Evolutionary conservation across 2,888 invertebrate species (phyloP).

Genomic region (Mythimna ferrago): DNA sequence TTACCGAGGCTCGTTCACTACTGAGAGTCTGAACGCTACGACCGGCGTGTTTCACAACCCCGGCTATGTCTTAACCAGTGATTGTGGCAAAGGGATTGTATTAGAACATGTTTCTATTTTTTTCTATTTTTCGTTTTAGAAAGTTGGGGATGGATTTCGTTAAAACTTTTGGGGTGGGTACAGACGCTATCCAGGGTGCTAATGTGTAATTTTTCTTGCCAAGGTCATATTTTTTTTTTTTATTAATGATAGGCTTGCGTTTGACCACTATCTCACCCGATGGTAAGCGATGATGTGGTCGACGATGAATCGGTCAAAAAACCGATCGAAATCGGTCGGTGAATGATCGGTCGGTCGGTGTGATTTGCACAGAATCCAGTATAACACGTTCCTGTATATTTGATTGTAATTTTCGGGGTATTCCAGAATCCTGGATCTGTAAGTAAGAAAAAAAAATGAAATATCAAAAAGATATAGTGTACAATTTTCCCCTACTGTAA

Average conservation of each 20-base stretch:
- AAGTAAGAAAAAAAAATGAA: too few relatives aligned
- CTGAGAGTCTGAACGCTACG: constrained; percentile 78
- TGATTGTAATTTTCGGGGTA: neutral
- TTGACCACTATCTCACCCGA: too few relatives aligned
- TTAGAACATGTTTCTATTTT: constrained; percentile 60
- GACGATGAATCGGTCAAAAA: too few relatives aligned
- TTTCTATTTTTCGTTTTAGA: constrained; percentile 38
- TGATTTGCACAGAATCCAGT: neutral
- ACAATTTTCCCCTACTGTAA: too few relatives aligned
- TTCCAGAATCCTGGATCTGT: neutral
- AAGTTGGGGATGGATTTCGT: constrained; percentile 13
- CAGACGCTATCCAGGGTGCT: neutral
- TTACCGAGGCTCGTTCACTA: constrained; percentile 80
- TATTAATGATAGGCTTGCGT: too few relatives aligned
- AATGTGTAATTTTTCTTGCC: neutral
- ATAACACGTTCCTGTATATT: neutral
- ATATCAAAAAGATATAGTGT: too few relatives aligned
- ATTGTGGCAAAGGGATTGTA: constrained; percentile 80
- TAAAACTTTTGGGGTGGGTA: constrained; percentile 3
- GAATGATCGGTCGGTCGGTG: too few relatives aligned
- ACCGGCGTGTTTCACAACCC: constrained; percentile 84
- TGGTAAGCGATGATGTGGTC: too few relatives aligned
- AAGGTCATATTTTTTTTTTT: too few relatives aligned
- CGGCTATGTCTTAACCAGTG: constrained; percentile 84
- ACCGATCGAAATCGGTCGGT: too few relatives aligned